Evolutionary conservation across 2,113 vertebrate species (phyloP).

Genomic region (Murina feae): DNA sequence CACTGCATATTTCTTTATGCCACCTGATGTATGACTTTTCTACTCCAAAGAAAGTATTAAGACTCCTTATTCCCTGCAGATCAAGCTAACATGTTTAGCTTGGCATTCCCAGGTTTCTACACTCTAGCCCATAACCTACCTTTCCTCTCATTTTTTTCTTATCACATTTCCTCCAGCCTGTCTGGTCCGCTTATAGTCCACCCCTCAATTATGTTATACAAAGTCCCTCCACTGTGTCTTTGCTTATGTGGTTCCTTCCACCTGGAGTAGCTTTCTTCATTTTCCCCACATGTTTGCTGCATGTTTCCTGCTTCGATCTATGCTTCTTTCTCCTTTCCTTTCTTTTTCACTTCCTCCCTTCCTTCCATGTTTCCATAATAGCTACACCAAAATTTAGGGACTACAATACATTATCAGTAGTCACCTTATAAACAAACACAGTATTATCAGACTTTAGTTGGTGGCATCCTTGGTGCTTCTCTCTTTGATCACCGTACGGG

Average conservation of each 20-base stretch:
- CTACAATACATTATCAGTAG: neutral
- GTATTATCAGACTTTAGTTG: neutral
- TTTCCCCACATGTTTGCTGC: neutral
- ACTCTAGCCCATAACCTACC: neutral
- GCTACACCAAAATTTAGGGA: neutral
- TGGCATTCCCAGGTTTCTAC: neutral
- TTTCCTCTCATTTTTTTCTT: constrained; percentile 2
- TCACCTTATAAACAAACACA: neutral
- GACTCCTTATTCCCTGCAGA: neutral
- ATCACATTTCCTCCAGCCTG: neutral
- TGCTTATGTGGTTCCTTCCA: neutral
- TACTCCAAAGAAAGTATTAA: neutral
- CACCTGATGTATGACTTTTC: neutral
- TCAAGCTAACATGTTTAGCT: neutral
- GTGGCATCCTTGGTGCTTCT: neutral
- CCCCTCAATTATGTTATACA: neutral
- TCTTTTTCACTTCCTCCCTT: no score
- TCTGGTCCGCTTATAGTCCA: neutral
- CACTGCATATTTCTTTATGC: neutral
- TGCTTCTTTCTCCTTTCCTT: neutral
- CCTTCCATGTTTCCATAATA: neutral
- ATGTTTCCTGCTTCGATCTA: neutral
- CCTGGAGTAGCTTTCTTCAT: neutral
- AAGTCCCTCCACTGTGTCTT: neutral
- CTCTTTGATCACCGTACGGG: neutral